Conservation (phyloP, 2,113 vertebrate genomes). For the Pteropus alecto region DNA sequence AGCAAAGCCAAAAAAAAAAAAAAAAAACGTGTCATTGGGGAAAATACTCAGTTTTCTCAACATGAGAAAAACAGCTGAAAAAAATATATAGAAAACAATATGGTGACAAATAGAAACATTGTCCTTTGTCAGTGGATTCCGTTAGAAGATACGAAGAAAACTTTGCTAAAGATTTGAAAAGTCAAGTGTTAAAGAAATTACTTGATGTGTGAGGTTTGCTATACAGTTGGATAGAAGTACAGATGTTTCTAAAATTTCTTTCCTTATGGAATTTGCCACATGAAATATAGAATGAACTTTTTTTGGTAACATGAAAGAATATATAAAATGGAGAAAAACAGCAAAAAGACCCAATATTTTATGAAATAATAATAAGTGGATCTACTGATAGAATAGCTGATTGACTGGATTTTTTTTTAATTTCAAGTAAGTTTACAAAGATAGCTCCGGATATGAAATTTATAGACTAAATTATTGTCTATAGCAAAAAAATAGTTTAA, state of each 20-base stretch:
- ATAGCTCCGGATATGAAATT: not conserved
- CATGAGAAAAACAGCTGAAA: slow-evolving; percentile 15
- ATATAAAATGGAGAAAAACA: not conserved
- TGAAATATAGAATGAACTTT: not conserved
- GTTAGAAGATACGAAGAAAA: not conserved
- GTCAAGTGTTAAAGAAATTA: slow-evolving; percentile 50
- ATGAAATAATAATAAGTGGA: not conserved
- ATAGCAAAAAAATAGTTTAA: not conserved
- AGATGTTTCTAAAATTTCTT: slow-evolving; percentile 54
- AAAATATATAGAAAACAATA: slow-evolving; percentile 28
- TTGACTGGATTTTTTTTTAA: not conserved
- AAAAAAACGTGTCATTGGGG: not conserved
- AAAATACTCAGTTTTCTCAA: slow-evolving; percentile 48
- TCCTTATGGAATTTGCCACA: slow-evolving; percentile 47
- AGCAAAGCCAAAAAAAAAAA: not conserved
- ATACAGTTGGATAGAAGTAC: not conserved
- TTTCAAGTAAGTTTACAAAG: not conserved
- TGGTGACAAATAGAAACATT: not conserved
- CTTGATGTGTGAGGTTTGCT: slow-evolving; percentile 35
- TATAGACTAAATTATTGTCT: not conserved
- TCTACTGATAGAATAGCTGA: not conserved
- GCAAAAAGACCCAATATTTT: not conserved
- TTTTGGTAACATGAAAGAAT: slow-evolving; percentile 7
- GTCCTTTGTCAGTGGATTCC: slow-evolving; percentile 62
- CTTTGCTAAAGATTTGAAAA: slow-evolving; percentile 21